Evolutionary conservation across 2,888 invertebrate species (phyloP).

Genomic region (Trachelus tabidus): DNA sequence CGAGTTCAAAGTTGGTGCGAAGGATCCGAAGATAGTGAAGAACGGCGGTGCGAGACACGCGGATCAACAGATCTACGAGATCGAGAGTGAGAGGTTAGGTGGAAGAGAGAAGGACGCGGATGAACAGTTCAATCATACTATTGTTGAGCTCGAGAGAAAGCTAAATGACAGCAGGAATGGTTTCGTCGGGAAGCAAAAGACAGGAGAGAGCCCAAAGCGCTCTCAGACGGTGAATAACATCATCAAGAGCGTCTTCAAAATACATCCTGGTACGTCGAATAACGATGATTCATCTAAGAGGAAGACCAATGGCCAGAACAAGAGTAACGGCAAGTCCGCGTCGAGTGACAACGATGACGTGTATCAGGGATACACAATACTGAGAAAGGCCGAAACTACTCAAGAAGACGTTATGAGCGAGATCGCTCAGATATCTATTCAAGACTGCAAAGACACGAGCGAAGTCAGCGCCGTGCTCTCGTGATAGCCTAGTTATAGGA

Average conservation of each 20-base stretch:
- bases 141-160: neutral
- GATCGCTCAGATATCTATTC: conserved; percentile 53
- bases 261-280: conserved; percentile 34
- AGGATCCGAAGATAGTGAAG: conserved; percentile 17
- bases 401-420: conserved; percentile 48
- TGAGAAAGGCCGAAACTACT: conserved; percentile 47
- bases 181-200: conserved; percentile 35
- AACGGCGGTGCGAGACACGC: conserved; percentile 22
- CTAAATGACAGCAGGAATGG: conserved; percentile 28
- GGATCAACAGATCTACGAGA: conserved; percentile 14
- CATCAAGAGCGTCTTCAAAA: conserved; percentile 52
- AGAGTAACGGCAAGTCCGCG: conserved; percentile 25
- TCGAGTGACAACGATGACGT: conserved; percentile 36
- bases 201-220: conserved; percentile 44
- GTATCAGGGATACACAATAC: conserved; percentile 51
- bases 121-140: neutral
- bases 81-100: conserved; percentile 4
- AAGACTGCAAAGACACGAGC: conserved; percentile 54
- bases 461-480: conserved; percentile 51
- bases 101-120: conserved; percentile 6
- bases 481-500: conserved; percentile 52
- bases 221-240: conserved; percentile 52
- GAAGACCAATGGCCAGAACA: conserved; percentile 33
- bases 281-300: conserved; percentile 32
- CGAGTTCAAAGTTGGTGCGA: conserved; percentile 9